Base-by-base conservation (phyloP, 1,140 invertebrate species). In the Melipona quadrifasciata region DNA sequence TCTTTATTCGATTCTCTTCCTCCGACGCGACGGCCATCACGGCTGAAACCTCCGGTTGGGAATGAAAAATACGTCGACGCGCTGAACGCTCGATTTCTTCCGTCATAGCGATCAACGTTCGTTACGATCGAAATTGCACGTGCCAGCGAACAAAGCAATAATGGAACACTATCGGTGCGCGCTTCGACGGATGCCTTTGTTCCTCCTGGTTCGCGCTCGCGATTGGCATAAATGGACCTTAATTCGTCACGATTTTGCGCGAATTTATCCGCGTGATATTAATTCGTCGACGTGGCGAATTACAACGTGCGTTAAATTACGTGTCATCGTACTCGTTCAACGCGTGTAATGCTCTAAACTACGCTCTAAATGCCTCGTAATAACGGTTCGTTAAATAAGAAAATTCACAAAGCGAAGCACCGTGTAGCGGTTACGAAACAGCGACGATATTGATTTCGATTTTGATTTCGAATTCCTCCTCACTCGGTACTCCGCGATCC, bases 361-460 rank as follows among this genome's bases (percentile, higher is more conserved):
- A 31, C 47, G 19, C 11, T 72, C 57, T 19, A 31, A 71, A 80
- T 74, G 80, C 14, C 4, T 31, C 80, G 24, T 81, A 34, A 65
- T 74, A 47, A 74, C 55, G 80, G n/a, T 64, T 47, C 58, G 64
- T 81, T 81, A 81, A 74, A 65, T 74, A 74, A 74, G 70, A 81
- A n/a, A 81, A 81, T 53, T 73, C 58, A 55, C 80, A 81, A 81
- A 81, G 71, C 70, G 67, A 0, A 27, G 19, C 31, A 31, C 17
- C 17, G 17, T 64, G 19, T 64, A 47, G 39, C 39, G 39, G 39
- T 24, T 34, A 39, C 6, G 47, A 76, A 76, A 34, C 27, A 31
- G 8, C 65, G 17, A 27, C 27, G 17, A 31, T 31, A 1, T 31
- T 31, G 31, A 31, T 31, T 72, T 72, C 39, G n/a, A 72, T 51